Evolutionary conservation across 2,113 vertebrate genomes (phyloP).

Genomic region (Xenopus borealis): DNA sequence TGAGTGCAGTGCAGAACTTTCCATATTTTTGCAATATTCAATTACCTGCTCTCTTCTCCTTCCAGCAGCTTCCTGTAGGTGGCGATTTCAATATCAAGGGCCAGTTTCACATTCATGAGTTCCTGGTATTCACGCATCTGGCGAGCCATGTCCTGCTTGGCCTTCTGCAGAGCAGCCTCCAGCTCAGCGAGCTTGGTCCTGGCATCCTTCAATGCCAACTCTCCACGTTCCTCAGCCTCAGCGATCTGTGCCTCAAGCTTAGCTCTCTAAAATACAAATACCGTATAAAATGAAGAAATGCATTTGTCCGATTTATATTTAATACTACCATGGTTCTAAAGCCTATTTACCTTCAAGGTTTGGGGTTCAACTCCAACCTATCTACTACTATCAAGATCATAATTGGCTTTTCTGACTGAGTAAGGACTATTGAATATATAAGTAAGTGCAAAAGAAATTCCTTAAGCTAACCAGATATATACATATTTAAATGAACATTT

Average conservation of each 20-base stretch:
- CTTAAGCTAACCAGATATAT: not conserved
- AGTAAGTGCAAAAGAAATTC: not conserved
- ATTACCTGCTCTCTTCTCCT: constrained; percentile 53
- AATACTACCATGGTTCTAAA: constrained; percentile 19
- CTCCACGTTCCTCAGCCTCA: constrained; percentile 80
- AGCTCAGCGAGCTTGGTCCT: constrained; percentile 79
- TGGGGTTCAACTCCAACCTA: constrained; percentile 75
- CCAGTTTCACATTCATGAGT: constrained; percentile 90
- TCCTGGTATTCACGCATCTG: constrained; percentile 90
- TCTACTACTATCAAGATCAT: too few relatives aligned
- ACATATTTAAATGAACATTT: not conserved
- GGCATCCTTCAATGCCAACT: constrained; percentile 82
- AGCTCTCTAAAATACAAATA: constrained; percentile 65
- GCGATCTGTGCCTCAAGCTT: constrained; percentile 86
- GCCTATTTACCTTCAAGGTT: constrained; percentile 80
- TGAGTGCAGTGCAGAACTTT: too few relatives aligned
- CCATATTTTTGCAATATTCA: too few relatives aligned
- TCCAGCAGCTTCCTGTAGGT: constrained; percentile 95
- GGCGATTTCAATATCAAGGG: constrained; percentile 92
- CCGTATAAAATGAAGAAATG: not conserved
- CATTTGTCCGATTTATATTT: too few relatives aligned
- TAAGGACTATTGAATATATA: constrained; percentile 64
- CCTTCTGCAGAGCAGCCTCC: constrained; percentile 82
- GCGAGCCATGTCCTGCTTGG: constrained; percentile 85
- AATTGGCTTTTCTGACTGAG: too few relatives aligned